Evolutionary conservation across 23 tunicate species (phyloP).

Genomic region (Halocynthia aurantium): DNA sequence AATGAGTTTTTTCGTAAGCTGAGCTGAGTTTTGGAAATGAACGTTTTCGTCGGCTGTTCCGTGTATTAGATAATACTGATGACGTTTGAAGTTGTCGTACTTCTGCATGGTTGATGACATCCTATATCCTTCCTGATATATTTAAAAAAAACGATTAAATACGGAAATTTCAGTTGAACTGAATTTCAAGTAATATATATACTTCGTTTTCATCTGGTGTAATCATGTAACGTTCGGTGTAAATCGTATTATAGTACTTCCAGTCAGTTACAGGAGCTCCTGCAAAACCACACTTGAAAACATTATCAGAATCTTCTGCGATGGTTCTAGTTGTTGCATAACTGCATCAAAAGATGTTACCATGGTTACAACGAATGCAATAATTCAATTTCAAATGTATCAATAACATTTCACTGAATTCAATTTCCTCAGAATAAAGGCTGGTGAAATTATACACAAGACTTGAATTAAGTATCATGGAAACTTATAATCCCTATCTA

Average conservation of each 20-base stretch:
- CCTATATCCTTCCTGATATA: conserved; percentile 41
- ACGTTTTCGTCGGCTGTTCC: conserved; percentile 88
- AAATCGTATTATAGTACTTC: conserved; percentile 62
- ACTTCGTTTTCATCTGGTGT: conserved; percentile 38
- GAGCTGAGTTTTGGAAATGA: conserved; percentile 79
- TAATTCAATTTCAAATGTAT: not conserved
- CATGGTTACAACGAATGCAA: not conserved
- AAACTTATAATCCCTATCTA: no score
- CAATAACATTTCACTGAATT: no score
- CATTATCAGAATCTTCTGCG: conserved; percentile 32
- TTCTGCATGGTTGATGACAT: conserved; percentile 48
- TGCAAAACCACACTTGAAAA: conserved; percentile 78
- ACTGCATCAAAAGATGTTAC: not conserved
- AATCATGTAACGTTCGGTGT: conserved; percentile 83
- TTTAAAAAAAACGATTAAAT: not conserved
- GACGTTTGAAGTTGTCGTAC: conserved; percentile 33
- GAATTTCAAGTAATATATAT: not conserved
- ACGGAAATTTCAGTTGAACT: not conserved
- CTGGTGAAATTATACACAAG: no score
- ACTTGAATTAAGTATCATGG: no score
- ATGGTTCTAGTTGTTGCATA: conserved; percentile 63
- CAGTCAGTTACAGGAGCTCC: conserved; percentile 92
- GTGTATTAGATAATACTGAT: conserved; percentile 47
- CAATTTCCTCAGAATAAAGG: no score
- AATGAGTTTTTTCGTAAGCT: conserved; percentile 46